Evolutionary conservation across 2,888 invertebrate species (phyloP).

Genomic region (Drosophila paramelanica): DNA sequence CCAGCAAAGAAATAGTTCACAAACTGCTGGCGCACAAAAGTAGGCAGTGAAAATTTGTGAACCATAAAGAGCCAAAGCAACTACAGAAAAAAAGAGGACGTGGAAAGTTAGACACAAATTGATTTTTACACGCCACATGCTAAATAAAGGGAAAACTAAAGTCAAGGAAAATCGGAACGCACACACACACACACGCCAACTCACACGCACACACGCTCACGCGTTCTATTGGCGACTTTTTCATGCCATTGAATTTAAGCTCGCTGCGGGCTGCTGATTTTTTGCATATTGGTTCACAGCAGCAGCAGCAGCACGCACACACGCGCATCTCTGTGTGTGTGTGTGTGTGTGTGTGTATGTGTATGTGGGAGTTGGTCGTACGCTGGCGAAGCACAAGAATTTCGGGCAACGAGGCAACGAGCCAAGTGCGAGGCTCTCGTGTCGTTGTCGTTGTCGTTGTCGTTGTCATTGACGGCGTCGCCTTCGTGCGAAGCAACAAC

Average conservation of each 20-base stretch:
- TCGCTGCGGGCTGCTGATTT: conserved; percentile 60
- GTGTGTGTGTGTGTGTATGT: conserved; percentile 57
- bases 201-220: conserved; percentile 11
- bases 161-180: conserved; percentile 59
- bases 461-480: conserved; percentile 53
- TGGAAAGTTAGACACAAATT: conserved; percentile 60
- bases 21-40: conserved; percentile 67
- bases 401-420: conserved; percentile 29
- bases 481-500: conserved; percentile 72
- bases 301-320: conserved; percentile 24
- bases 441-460: conserved; percentile 17
- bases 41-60: conserved; percentile 52
- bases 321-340: not conserved
- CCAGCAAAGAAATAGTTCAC: conserved; percentile 39
- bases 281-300: conserved; percentile 70
- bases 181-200: conserved; percentile 19
- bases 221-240: conserved; percentile 63
- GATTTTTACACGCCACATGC: conserved; percentile 65
- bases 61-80: conserved; percentile 19
- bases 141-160: conserved; percentile 36
- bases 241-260: conserved; percentile 67
- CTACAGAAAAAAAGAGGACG: conserved; percentile 9
- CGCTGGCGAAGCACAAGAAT: conserved; percentile 39
- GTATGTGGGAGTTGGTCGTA: conserved; percentile 72
- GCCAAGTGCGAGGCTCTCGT: conserved; percentile 36